A percentile compares a stretch with the other conserved stretches of the same genome.
These are phyloP conservation scores for Sphaerophoria rueppellii DNA, from an alignment of 2,888 invertebrate species.

Conservation along the genomic window DNA sequence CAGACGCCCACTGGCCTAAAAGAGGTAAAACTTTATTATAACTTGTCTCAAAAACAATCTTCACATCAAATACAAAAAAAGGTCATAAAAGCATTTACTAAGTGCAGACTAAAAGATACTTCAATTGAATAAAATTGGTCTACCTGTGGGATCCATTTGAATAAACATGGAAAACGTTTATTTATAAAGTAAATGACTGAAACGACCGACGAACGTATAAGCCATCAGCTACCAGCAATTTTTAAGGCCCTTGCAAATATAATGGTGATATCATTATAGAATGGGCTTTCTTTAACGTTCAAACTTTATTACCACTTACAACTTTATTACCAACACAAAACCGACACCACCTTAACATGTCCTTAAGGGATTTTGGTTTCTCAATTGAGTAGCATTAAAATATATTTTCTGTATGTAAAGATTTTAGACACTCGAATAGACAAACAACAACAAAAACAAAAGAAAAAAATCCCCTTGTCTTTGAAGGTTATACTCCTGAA, in stretches of 20 bases:
- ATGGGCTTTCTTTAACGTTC: not conserved
- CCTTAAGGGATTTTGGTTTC: not conserved
- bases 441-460: not conserved
- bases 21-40: no score
- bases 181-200: no score
- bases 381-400: conserved; percentile 7
- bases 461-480: not conserved
- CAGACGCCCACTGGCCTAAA: no score
- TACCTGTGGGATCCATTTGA: conserved; percentile 11
- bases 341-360: conserved; percentile 4
- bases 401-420: not conserved
- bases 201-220: not conserved
- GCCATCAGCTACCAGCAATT: not conserved
- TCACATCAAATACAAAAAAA: no score
- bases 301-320: conserved; percentile 16
- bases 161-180: not conserved
- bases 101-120: not conserved
- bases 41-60: no score
- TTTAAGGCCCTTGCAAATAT: conserved; percentile 9
- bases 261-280: conserved; percentile 7
- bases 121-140: not conserved
- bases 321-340: conserved; percentile 14
- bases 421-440: not conserved
- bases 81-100: no score
- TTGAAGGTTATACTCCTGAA: not conserved